A percentile compares a stretch with the other conserved stretches of the same genome.
These are phyloP conservation scores for Cyclura pinguis DNA, from an alignment of 2,797 vertebrate species.

Conservation along the genomic window DNA sequence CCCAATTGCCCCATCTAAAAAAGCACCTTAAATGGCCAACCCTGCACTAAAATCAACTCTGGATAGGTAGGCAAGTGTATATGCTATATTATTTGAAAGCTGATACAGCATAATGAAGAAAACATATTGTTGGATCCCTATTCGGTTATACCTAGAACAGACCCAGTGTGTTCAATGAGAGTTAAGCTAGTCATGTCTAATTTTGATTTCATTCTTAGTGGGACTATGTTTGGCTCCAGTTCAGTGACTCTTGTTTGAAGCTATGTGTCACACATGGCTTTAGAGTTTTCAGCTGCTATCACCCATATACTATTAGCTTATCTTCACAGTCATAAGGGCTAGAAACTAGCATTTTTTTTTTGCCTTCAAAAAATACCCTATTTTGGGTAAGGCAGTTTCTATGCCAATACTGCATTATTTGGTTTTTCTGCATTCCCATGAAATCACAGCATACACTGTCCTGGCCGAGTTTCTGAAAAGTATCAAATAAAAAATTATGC, in stretches of 20 bases:
- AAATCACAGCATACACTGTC: background rate
- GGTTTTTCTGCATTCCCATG: background rate
- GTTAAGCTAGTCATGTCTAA: background rate
- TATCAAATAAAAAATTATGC: slow-evolving; percentile 68
- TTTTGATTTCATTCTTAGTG: background rate
- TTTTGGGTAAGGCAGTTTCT: background rate
- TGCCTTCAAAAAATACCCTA: background rate
- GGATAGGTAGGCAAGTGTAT: background rate
- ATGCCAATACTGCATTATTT: background rate
- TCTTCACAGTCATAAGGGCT: background rate
- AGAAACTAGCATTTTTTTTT: background rate
- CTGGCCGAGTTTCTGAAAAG: slow-evolving; percentile 56
- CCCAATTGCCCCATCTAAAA: background rate
- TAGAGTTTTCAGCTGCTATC: background rate
- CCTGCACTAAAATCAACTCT: too few species aligned
- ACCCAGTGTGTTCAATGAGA: too few species aligned
- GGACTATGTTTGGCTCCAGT: background rate
- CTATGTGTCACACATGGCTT: background rate
- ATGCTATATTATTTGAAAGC: background rate
- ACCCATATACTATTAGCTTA: background rate
- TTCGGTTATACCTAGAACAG: background rate
- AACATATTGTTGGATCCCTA: background rate
- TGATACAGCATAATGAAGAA: background rate
- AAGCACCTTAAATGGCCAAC: background rate
- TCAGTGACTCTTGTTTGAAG: background rate